Evolutionary conservation across 2,797 vertebrate genomes (phyloP).

Genomic region (Benthosema pterotum): DNA sequence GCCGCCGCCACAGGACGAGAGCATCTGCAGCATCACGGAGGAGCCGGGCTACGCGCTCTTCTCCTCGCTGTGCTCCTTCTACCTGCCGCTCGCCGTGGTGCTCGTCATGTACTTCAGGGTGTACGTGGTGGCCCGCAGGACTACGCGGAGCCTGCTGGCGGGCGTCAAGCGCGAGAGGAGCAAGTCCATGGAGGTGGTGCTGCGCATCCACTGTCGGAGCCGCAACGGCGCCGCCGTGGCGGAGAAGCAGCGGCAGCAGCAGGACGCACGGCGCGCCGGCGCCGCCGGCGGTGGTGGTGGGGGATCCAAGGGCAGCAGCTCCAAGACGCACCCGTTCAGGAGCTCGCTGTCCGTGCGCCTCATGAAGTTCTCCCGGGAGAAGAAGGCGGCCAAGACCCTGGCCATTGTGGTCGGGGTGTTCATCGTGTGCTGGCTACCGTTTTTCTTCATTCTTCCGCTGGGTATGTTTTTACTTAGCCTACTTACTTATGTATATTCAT

Average conservation of each 20-base stretch:
- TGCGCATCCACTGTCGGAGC: conserved; percentile 94
- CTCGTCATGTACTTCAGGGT: conserved; percentile 97
- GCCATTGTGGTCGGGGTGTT: conserved; percentile 98
- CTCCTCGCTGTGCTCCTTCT: conserved; percentile 97
- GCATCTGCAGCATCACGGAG: conserved; percentile 93
- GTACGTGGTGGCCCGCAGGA: conserved; percentile 94
- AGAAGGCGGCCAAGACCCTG: conserved; percentile 96
- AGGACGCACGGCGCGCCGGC: conserved; percentile 64
- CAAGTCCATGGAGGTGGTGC: conserved; percentile 92
- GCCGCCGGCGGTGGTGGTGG: too few species aligned
- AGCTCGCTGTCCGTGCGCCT: conserved; percentile 94
- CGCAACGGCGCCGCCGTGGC: too few species aligned
- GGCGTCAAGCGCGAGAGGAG: conserved; percentile 93
- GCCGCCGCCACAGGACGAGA: conserved; percentile 88
- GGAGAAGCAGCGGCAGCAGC: too few species aligned
- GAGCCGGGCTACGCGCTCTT: conserved; percentile 97
- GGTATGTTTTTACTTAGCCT: too few species aligned
- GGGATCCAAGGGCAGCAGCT: conserved; percentile 80
- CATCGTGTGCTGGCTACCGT: conserved; percentile 97
- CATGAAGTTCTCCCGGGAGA: conserved; percentile 98
- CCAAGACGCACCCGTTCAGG: conserved; percentile 90
- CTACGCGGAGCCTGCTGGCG: conserved; percentile 92
- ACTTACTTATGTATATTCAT: too few species aligned
- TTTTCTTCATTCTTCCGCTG: conserved; percentile 95
- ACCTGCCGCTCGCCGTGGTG: conserved; percentile 94